These are phyloP conservation scores for Picathartes gymnocephalus DNA, from an alignment of 2,113 vertebrate species.

Conservation along the genomic window DNA sequence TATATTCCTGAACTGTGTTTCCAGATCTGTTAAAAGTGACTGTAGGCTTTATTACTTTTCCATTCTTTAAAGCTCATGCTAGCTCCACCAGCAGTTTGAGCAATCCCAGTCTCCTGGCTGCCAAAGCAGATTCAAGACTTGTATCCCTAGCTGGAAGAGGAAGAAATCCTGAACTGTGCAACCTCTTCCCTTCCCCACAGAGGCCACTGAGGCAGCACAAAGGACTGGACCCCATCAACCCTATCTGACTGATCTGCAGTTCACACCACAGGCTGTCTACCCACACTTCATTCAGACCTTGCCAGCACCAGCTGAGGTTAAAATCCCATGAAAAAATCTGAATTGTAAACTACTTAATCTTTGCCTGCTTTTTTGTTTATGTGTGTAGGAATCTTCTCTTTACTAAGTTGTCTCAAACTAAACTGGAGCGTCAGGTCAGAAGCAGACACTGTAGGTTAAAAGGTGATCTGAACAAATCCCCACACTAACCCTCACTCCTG, in stretches of 20 bases:
- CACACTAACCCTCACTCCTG: neutral
- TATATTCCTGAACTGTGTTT: neutral
- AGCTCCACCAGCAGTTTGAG: neutral
- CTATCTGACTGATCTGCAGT: neutral
- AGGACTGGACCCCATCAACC: neutral
- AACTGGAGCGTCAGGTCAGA: neutral
- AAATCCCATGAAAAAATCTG: neutral
- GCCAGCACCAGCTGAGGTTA: neutral
- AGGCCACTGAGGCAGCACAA: neutral
- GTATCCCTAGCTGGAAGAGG: neutral
- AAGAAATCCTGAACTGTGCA: neutral
- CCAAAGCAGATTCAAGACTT: neutral
- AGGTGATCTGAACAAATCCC: neutral
- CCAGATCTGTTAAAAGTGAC: neutral
- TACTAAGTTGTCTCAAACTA: neutral
- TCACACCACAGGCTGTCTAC: neutral
- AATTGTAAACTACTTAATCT: neutral
- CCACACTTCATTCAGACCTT: neutral
- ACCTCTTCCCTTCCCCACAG: neutral
- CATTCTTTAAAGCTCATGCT: neutral
- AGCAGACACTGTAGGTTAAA: neutral
- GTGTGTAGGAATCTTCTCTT: neutral
- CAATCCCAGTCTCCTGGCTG: neutral
- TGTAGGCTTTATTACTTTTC: neutral
- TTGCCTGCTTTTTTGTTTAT: neutral